Evolutionary conservation across 2,113 vertebrate species (phyloP), one percentile per base, ranked within the genome.

Genomic region (Alligator mississippiensis): DNA sequence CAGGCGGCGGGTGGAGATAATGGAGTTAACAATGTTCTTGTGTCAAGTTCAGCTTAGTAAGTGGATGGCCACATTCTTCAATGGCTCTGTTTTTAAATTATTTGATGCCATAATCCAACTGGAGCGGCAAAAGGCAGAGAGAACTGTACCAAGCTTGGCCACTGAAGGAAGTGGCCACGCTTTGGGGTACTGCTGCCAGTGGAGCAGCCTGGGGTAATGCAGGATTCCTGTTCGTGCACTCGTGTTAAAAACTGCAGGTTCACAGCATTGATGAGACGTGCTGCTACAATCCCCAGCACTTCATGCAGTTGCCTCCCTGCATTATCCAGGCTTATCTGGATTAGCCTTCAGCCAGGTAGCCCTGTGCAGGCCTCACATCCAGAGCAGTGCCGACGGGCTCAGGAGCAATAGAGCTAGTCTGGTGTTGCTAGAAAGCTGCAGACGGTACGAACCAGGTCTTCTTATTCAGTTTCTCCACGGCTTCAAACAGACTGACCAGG

Each of bases 171-270:
- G 16, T 8, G 7, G 21, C 21, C 18, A 9, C 19, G 47, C 47
- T 47, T 38, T 77, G 18, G 55, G 75, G 18, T 16, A 58, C 11
- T n/a, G 16, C 27, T 57, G 24, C 27, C n/a, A 30, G 9, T 24
- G 57, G 13, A 34, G 16, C 22, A 59, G 55, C 38, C 38, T 0
- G 0, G 15, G n/a, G 55, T 55, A 21, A 60, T 1, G 0, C 16
- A 58, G 8, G 15, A 14, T 74, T 74, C 25, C 27, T 0, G 0
- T 27, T 15, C 47, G 19, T 9, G 5, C 2, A 8, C 27, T n/a
- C 2, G 57, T 55, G 79, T 3, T 21, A 2, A 2, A 3, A 54
- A 5, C 17, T 74, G 4, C 4, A 57, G 77, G 80, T 13, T 30
- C 59, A 55, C 28, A 55, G 14, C 1, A 6, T 25, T 25, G n/a